Evolutionary conservation across 2,888 invertebrate species (phyloP), one percentile per base, ranked within the genome.

Genomic region (Catocala sponsa): DNA sequence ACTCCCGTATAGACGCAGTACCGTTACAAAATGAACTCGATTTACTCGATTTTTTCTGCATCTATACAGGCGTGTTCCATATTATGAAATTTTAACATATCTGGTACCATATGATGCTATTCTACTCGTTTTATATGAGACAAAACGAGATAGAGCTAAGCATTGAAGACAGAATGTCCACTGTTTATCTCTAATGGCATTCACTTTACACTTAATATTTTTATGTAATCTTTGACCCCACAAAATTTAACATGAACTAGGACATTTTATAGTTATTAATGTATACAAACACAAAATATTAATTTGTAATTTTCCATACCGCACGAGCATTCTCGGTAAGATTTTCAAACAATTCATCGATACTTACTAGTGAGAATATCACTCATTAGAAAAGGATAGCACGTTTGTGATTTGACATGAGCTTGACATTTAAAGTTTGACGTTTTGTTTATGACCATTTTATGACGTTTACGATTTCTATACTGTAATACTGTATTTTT

Each of bases 1-100:
- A 92, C 94, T 94, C 92, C 94, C 91, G 93, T 85, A 78, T 85
- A 86, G 88, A 89, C 85, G 86, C 89, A 87, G 88, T 91, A 92
- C 93, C 92, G 93, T 93, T 93, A 92, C 84, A 90, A 91, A 93
- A 87, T 93, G 92, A 91, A 79, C 74, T 79, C 75, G 70, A 68
- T 81, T 79, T 75, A 79, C 74, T 79, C 75, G 70, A 68, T 81
- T 79, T 75, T 70, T 72, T 79, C 66, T 65, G 57, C 65, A 76
- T 76, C 71, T 59, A 62, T 72, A 59, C 49, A 7, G 62, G 55
- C 62, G 70, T 53, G 80, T 78, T 76, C 74, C 73, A 64, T 65
- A 49, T 33, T 51, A 0, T 46, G 33, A 49, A 42, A 62, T 50
- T 59, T 56, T 53, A 51, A 43, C 57, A 72, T 59, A n/a, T 69